Evolutionary conservation across 2,797 vertebrate genomes (phyloP).

Genomic region (Mormyrus proboscirostris): DNA sequence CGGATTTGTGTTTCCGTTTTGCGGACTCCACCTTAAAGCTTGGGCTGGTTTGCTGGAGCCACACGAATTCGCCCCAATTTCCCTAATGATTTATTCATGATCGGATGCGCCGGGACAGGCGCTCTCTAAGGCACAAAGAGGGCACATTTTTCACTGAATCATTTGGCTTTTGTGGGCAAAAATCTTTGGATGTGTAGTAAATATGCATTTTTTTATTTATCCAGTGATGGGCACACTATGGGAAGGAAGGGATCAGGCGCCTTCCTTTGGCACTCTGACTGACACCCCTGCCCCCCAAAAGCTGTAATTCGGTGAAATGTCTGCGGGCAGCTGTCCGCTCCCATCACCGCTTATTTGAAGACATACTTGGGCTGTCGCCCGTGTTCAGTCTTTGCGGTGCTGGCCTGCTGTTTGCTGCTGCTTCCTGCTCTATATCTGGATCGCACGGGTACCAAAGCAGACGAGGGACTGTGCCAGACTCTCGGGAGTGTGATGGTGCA

Average conservation of each 20-base stretch:
- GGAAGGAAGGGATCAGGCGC: not conserved
- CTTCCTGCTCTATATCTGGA: not conserved
- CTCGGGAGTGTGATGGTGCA: not conserved
- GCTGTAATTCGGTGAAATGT: slow-evolving; percentile 11
- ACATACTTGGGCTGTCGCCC: not conserved
- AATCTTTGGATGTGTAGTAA: not conserved
- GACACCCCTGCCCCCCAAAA: not conserved
- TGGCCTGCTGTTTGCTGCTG: not conserved
- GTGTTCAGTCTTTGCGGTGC: not conserved
- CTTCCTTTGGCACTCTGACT: not conserved
- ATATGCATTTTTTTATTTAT: not conserved
- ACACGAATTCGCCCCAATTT: slow-evolving; percentile 1
- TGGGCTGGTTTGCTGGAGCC: not conserved
- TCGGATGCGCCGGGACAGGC: not conserved
- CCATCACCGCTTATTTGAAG: slow-evolving; percentile 8
- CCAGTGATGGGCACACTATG: not conserved
- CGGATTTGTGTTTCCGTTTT: not conserved
- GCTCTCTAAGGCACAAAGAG: slow-evolving; percentile 20
- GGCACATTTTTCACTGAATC: not conserved
- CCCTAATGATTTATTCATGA: slow-evolving; percentile 28
- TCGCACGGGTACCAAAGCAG: not conserved
- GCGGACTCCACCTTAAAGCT: not conserved
- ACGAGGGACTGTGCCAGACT: not conserved
- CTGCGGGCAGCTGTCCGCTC: slow-evolving; percentile 19
- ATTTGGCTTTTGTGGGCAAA: not conserved